These are phyloP conservation scores for Cryptus armator DNA, from an alignment of 2,888 invertebrate genomes.

Conservation along the genomic window DNA sequence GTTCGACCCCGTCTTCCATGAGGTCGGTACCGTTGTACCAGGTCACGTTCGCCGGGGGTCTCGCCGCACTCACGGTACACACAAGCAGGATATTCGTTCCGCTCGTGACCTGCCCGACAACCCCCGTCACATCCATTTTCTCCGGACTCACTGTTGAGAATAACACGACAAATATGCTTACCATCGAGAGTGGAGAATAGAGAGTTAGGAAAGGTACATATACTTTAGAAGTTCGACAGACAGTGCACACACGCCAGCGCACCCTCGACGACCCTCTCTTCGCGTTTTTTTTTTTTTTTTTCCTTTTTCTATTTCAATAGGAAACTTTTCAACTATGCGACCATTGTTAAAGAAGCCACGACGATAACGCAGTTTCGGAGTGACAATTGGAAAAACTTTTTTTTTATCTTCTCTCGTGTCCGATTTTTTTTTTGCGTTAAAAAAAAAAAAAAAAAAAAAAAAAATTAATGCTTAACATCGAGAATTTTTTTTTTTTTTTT, in stretches of 20 bases:
- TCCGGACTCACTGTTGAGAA: constrained; percentile 91
- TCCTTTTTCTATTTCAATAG: background rate
- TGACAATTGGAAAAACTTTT: background rate
- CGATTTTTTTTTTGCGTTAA: too few species aligned
- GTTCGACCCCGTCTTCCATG: constrained; percentile 79
- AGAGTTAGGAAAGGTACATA: constrained; percentile 24
- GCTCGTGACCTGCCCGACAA: constrained; percentile 92
- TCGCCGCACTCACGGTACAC: constrained; percentile 92
- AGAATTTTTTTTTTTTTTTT: too few species aligned
- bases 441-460: too few species aligned
- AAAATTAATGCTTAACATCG: too few species aligned
- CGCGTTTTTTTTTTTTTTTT: background rate
- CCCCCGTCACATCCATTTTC: constrained; percentile 91
- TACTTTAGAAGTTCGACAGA: constrained; percentile 30
- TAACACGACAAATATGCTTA: constrained; percentile 63
- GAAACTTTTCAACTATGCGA: background rate
- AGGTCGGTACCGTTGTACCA: constrained; percentile 93
- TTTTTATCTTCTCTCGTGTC: background rate
- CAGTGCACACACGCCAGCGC: constrained; percentile 7
- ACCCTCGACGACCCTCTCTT: background rate
- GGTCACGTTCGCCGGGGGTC: constrained; percentile 93
- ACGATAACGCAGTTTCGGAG: background rate
- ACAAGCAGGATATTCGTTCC: constrained; percentile 92
- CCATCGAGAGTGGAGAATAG: constrained; percentile 44
- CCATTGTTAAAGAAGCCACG: background rate